Percentiles rank a stretch among this genome's conserved stretches.
Evolutionary conservation across 1,140 invertebrate genomes (phyloP).

Genomic region (Sitobion miscanthi): DNA sequence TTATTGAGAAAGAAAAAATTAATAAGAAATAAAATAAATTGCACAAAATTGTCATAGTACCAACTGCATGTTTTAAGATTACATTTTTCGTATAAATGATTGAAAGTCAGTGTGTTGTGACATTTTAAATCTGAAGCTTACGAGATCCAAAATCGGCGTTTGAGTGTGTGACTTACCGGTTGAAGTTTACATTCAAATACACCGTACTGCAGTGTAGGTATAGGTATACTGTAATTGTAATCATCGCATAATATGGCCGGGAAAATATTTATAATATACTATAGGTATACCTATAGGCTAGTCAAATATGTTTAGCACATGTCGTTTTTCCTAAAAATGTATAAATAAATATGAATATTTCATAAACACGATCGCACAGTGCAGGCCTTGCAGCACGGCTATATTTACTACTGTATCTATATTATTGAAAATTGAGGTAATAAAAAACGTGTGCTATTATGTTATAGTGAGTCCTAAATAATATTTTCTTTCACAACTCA

Average conservation of each 20-base stretch:
- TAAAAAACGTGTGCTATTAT: not conserved
- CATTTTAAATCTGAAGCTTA: not conserved
- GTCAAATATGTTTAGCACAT: not conserved
- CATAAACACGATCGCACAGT: not conserved
- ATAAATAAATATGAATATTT: conserved; percentile 28
- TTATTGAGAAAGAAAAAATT: not conserved
- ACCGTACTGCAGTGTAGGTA: too few relatives aligned
- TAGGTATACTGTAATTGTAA: not conserved
- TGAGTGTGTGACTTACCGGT: not conserved
- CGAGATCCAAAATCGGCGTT: not conserved
- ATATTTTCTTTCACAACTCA: not conserved
- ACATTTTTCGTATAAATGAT: not conserved
- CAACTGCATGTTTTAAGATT: not conserved
- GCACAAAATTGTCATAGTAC: not conserved
- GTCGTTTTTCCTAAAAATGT: not conserved
- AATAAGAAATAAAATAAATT: not conserved
- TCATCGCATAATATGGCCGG: not conserved
- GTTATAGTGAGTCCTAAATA: not conserved
- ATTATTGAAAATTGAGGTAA: not conserved
- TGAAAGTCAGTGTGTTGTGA: not conserved
- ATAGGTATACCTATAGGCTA: not conserved
- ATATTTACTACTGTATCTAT: not conserved
- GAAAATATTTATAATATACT: not conserved
- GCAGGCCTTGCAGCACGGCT: not conserved
- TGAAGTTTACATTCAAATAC: too few relatives aligned